These are phyloP conservation scores for Eupithecia tripunctaria DNA, from an alignment of 2,888 invertebrate species.

Conservation along the genomic window DNA sequence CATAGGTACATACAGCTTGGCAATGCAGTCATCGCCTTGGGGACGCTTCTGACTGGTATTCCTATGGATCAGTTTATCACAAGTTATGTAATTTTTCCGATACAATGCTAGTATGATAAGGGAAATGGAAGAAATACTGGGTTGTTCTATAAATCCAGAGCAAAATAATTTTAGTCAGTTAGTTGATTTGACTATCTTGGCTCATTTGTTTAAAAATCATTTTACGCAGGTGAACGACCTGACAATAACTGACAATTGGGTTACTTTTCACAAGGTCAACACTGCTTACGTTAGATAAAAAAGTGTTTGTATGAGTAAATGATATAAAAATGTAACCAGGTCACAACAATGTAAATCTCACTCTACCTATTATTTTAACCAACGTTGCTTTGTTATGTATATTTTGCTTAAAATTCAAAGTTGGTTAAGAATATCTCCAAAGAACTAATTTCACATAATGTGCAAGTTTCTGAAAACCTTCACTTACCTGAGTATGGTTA, in stretches of 20 bases:
- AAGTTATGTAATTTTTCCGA: not conserved
- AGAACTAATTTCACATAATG: not conserved
- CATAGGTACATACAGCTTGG: no score
- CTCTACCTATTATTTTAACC: not conserved
- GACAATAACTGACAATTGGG: not conserved
- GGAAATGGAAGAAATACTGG: not conserved
- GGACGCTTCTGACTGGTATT: no score
- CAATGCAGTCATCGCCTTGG: no score
- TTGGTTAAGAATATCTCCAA: not conserved
- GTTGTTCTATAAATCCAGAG: not conserved
- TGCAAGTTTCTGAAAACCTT: not conserved
- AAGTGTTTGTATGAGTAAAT: not conserved
- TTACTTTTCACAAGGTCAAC: not conserved
- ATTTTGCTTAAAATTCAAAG: not conserved
- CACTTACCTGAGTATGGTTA: constrained; percentile 90
- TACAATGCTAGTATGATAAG: not conserved
- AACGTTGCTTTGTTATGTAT: not conserved
- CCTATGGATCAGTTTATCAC: no score
- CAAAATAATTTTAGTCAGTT: not conserved
- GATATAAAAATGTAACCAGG: not conserved
- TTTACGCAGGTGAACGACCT: not conserved
- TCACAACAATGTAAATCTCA: not conserved
- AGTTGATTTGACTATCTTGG: not conserved
- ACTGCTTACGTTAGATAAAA: not conserved
- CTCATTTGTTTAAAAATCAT: not conserved